Percentiles rank a stretch among this genome's conserved stretches.
These are phyloP conservation scores for Pocillopora meandrina DNA, from an alignment of 92 coral and sea anemone species.

Conservation along the genomic window DNA sequence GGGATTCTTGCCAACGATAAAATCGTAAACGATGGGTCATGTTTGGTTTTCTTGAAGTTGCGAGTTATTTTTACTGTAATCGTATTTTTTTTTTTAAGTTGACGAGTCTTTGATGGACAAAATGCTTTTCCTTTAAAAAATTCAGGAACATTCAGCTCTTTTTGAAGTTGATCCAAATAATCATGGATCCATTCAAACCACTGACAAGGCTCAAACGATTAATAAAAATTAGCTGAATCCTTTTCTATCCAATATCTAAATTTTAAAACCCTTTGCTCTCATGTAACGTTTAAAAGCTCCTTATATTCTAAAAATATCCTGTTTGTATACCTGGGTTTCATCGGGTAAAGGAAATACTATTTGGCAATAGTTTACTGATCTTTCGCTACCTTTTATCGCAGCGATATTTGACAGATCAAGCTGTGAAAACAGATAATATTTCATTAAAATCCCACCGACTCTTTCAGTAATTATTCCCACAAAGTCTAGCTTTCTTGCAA, in stretches of 20 bases:
- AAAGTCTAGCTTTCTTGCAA: not conserved
- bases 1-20: no score
- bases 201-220: no score
- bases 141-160: no score
- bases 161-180: no score
- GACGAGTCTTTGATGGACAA: no score
- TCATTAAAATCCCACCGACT: constrained; percentile 26
- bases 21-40: no score
- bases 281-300: not conserved
- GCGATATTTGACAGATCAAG: constrained; percentile 32
- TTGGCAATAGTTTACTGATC: constrained; percentile 14
- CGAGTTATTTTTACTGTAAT: no score
- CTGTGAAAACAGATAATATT: constrained; percentile 38
- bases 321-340: not conserved
- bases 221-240: no score
- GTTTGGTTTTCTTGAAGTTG: no score
- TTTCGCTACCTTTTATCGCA: constrained; percentile 1
- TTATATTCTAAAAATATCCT: not conserved
- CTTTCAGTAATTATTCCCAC: constrained; percentile 11
- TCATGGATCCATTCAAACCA: no score
- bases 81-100: no score
- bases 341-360: constrained; percentile 7
- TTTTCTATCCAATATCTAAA: not conserved
- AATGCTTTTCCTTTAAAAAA: no score
- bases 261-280: not conserved